Percentiles rank a stretch among this genome's conserved stretches.
These are phyloP conservation scores for Matsumyia berberina DNA, from an alignment of 2,888 invertebrate species.

Conservation along the genomic window DNA sequence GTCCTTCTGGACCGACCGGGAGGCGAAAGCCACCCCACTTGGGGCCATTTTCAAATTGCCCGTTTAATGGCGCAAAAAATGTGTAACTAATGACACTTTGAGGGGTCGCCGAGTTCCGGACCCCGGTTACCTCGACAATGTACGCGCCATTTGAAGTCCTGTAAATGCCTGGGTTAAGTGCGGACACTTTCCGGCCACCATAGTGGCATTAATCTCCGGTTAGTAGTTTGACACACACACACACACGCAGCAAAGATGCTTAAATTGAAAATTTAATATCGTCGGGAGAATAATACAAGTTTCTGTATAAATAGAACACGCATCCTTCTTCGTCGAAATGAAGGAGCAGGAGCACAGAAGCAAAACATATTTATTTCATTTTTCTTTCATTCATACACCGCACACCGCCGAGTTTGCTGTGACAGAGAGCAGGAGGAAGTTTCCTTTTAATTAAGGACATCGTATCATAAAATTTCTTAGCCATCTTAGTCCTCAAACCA, in stretches of 20 bases:
- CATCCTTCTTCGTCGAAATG: constrained; percentile 29
- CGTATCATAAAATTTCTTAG: constrained; percentile 66
- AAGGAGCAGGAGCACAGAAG: neutral
- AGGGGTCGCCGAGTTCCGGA: constrained; percentile 45
- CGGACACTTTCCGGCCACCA: constrained; percentile 60
- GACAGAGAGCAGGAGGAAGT: constrained; percentile 15
- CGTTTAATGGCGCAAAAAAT: constrained; percentile 66
- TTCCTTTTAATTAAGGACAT: constrained; percentile 74
- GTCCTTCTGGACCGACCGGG: neutral
- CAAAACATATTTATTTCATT: constrained; percentile 44
- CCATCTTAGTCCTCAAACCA: neutral
- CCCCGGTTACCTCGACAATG: constrained; percentile 17
- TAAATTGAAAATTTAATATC: constrained; percentile 74
- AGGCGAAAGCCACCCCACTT: neutral
- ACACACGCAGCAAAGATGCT: constrained; percentile 22
- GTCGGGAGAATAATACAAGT: constrained; percentile 59
- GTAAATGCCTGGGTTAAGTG: constrained; percentile 60
- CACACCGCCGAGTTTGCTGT: constrained; percentile 3
- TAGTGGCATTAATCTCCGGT: constrained; percentile 69
- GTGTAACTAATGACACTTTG: constrained; percentile 70
- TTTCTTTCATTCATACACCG: constrained; percentile 19
- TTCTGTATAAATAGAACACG: constrained; percentile 61
- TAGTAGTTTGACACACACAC: constrained; percentile 34
- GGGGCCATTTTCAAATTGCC: constrained; percentile 60
- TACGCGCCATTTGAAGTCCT: constrained; percentile 39